Percentiles rank a stretch among this genome's conserved stretches.
phyloP scores from a whole-genome alignment of 2,797 vertebrate species.

The Emydoidea blandingii region DNA sequence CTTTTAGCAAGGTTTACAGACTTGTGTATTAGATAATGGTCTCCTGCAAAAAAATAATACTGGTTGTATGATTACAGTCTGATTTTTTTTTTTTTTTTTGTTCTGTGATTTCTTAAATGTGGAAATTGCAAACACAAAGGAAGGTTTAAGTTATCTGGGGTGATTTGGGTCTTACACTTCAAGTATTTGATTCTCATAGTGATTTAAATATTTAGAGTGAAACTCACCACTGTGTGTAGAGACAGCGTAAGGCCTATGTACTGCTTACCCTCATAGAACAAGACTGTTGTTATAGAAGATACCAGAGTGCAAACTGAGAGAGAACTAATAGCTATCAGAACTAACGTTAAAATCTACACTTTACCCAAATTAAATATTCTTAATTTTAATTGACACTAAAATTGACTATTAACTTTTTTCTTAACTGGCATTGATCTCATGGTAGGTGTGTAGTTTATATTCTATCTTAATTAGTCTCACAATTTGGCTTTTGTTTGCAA shows the following conservation, averaged over 20 bases:
- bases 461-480: constrained; percentile 49
- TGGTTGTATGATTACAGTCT: neutral
- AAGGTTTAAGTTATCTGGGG: neutral
- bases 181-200: neutral
- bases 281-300: neutral
- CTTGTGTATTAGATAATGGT: constrained; percentile 42
- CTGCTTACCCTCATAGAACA: constrained; percentile 3
- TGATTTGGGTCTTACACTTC: constrained; percentile 29
- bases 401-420: neutral
- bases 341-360: neutral
- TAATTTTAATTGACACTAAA: neutral
- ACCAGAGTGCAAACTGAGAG: constrained; percentile 39
- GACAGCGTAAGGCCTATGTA: neutral
- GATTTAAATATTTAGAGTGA: constrained; percentile 14
- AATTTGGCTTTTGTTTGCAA: constrained; percentile 80
- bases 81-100: neutral
- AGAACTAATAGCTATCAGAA: constrained; percentile 18
- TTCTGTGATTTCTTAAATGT: constrained; percentile 28
- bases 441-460: constrained; percentile 28
- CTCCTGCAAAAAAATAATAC: constrained; percentile 27
- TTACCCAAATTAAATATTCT: neutral
- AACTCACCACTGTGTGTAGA: constrained; percentile 44
- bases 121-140: constrained; percentile 25
- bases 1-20: constrained; percentile 11
- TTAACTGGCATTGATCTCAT: neutral